Conservation (phyloP, 2,797 vertebrate genomes). For the Gorsachius magnificus region DNA sequence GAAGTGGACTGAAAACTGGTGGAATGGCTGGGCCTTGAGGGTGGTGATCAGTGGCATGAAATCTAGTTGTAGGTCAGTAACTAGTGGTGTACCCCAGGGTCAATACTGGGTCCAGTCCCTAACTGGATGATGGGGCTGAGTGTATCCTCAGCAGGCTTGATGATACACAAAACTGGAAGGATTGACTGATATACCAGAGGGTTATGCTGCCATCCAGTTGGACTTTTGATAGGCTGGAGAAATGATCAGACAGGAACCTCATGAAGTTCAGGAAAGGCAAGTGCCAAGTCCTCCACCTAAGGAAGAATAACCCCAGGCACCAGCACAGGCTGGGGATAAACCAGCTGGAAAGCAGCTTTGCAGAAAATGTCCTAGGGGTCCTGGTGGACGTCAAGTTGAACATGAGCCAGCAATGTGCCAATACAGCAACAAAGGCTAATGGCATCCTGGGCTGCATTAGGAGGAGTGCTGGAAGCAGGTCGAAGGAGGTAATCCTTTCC, state of each 20-base stretch:
- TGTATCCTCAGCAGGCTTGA: neutral
- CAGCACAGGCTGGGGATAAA: neutral
- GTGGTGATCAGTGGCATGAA: neutral
- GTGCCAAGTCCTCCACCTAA: neutral
- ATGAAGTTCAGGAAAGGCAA: neutral
- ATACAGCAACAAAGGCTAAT: neutral
- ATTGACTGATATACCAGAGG: neutral
- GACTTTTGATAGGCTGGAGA: neutral
- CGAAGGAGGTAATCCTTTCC: neutral
- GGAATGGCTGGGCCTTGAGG: neutral
- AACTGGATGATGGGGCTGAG: neutral
- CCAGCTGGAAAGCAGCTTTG: neutral
- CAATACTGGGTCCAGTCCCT: neutral
- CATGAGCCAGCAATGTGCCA: neutral
- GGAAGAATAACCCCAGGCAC: neutral
- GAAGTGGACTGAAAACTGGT: neutral
- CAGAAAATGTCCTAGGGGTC: neutral
- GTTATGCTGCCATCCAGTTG: neutral
- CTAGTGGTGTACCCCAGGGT: neutral
- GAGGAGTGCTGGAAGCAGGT: neutral
- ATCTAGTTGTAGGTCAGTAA: neutral
- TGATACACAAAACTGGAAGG: neutral
- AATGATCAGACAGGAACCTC: neutral
- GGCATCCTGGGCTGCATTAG: neutral
- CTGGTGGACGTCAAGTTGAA: neutral